Base-by-base conservation (phyloP, 2,888 invertebrate species). In the Agrochola macilenta region DNA sequence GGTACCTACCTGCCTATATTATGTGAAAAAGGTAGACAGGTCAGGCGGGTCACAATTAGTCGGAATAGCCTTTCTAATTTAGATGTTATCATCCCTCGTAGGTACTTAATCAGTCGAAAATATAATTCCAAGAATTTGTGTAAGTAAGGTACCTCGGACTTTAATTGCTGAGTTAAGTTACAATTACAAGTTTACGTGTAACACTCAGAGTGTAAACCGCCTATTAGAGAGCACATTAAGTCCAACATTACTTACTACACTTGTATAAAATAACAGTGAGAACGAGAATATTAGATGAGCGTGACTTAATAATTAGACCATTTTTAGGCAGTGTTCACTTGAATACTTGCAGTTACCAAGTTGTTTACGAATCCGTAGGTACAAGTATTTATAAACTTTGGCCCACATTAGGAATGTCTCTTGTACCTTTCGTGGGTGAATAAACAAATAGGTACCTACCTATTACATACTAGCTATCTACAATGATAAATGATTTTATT, bases 91-190 rank as follows among this genome's bases (percentile, higher is more conserved):
- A 84, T 79, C 80, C 73, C 49, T 60, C 69, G 39, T 46, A 14
- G 46, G 46, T 84, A 79, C 78, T 85, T 85, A 85, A 87, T 87
- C 86, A 85, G 85, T 61, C 78, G 79, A 87, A 86, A 88, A 87
- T 84, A 81, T 83, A 81, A 76, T 92, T 90, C 93, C 76, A 77
- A 86, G 92, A 91, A 92, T 58, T 65, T 70, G 43, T 66, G 60
- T 73, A 43, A 5, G 65, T 60, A 61, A 72, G 57, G 52, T 66
- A 76, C 64, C 65, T 68, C 49, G 65, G 60, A 69, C 60, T 87
- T 89, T 91, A 92, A 92, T 92, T 88, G 88, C 88, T 64, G 64
- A 68, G 84, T 81, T 61, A 81, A 86, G 78, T 86, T 87, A 88
- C 82, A 89, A 91, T 89, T 88, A 90, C 76, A 71, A 80, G 76